Evolutionary conservation across 2,113 vertebrate genomes (phyloP), one percentile per base, ranked within the genome.

Genomic region (Odontesthes bonariensis): DNA sequence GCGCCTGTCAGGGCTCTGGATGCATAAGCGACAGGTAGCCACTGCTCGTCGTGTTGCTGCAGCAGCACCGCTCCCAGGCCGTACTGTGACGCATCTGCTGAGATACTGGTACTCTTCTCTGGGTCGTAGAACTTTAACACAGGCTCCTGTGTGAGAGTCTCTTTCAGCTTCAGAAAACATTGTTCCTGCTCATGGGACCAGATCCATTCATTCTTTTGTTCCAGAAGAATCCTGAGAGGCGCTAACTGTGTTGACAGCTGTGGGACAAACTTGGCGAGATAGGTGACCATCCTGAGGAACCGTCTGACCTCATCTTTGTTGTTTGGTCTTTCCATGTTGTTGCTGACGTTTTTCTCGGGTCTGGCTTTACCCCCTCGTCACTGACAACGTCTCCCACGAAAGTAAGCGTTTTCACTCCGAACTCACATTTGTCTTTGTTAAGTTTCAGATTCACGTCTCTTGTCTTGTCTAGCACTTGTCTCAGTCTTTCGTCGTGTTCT

Each of bases 361-460:
- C 68, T 49, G 68, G 68, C 55, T 51, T 58, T 11, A 70, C 55
- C 13, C 68, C 42, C 13, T 58, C 67, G 35, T 49, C 53, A 23
- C 64, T 54, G n/a, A 66, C 19, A 38, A 68, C 35, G n/a, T 66
- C 63, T 38, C 46, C 63, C 31, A 66, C 46, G 5, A 38, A 55
- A 22, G 65, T 68, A 4, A 68, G 65, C n/a, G 12, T 31, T 44
- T 68, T 68, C 13, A 68, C 51, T 40, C 65, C 65, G 6, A 68
- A 55, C 20, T 42, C n/a, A 19, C 65, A 68, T 31, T 68, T 68
- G 14, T 68, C 52, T 42, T 44, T 68, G 35, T 68, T 53, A 11
- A 53, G n/a, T 12, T 53, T 53, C 20, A 53, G n/a, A 23, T 53
- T 53, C 11, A 53, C 51, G 2, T 38, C 35, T 10, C 35, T 38